Percentiles rank a stretch among this genome's conserved stretches.
These are phyloP conservation scores for Enteromius trimaculatus DNA, from an alignment of 2,797 vertebrate species.

Conservation along the genomic window DNA sequence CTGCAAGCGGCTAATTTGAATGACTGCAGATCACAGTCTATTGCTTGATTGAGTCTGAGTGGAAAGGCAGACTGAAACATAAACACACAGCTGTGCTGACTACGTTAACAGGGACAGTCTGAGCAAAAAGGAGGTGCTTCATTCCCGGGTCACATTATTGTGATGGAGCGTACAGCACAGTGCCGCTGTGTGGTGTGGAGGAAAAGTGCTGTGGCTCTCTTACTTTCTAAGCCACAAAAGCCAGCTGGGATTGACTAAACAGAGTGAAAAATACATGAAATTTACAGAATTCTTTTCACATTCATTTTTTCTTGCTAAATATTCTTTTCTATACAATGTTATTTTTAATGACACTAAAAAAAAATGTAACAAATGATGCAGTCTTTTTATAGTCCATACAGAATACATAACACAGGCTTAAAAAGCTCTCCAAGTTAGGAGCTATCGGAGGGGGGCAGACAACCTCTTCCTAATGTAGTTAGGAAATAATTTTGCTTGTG, in stretches of 20 bases:
- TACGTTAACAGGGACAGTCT: constrained; percentile 65
- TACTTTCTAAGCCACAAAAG: neutral
- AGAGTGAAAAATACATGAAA: constrained; percentile 6
- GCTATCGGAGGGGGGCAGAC: constrained; percentile 18
- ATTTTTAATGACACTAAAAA: neutral
- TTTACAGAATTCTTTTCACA: neutral
- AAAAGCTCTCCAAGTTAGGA: constrained; percentile 18
- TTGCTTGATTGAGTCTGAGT: constrained; percentile 62
- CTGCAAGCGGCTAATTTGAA: constrained; percentile 74
- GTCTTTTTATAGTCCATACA: neutral
- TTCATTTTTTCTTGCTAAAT: neutral
- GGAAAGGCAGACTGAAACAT: constrained; percentile 70
- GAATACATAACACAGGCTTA: neutral
- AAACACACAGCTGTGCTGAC: constrained; percentile 59
- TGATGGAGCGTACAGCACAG: constrained; percentile 62
- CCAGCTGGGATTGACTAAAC: constrained; percentile 29
- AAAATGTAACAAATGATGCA: too few species aligned
- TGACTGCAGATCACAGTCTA: constrained; percentile 72
- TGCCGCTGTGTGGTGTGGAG: constrained; percentile 80
- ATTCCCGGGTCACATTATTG: constrained; percentile 58
- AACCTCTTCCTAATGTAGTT: constrained; percentile 6
- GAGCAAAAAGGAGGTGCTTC: constrained; percentile 64
- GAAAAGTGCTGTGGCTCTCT: constrained; percentile 27
- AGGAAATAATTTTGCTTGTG: constrained; percentile 65
- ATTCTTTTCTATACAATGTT: neutral